Conservation (phyloP, 2,888 invertebrate genomes). For the Boloria euphrosyne region DNA sequence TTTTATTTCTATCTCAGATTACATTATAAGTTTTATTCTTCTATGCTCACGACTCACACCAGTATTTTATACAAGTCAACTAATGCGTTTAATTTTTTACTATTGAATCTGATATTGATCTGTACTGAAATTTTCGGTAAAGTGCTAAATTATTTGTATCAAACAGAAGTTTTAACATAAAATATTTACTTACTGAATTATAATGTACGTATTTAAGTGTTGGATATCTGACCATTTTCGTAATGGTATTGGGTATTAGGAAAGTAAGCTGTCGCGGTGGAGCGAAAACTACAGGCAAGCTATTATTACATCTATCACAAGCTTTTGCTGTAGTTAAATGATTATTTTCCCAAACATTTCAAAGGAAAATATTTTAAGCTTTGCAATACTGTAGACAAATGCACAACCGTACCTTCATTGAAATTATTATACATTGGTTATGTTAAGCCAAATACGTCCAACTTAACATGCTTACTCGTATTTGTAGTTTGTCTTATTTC, state of each 20-base stretch:
- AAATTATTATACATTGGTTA: constrained; percentile 12
- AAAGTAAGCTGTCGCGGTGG: constrained; percentile 4
- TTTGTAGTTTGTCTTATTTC: no score
- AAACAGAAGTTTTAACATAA: no score
- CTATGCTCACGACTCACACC: not conserved
- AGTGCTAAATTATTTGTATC: no score
- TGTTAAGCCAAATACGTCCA: not conserved
- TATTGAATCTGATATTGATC: no score
- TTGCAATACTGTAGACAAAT: constrained; percentile 6
- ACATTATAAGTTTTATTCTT: not conserved
- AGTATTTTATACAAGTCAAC: not conserved
- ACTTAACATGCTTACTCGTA: no score
- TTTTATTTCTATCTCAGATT: no score
- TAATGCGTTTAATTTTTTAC: not conserved
- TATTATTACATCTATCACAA: not conserved
- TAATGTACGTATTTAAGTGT: not conserved
- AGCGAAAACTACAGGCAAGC: constrained; percentile 1
- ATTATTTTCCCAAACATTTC: not conserved
- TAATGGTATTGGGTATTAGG: constrained; percentile 17
- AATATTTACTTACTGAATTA: not conserved
- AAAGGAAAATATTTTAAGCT: not conserved
- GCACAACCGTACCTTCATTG: not conserved
- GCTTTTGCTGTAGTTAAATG: not conserved
- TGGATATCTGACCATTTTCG: not conserved
- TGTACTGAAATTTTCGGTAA: no score